A percentile compares a stretch with the other conserved stretches of the same genome.
Conservation (phyloP, 23 tunicate species). For the Botrylloides violaceus region DNA sequence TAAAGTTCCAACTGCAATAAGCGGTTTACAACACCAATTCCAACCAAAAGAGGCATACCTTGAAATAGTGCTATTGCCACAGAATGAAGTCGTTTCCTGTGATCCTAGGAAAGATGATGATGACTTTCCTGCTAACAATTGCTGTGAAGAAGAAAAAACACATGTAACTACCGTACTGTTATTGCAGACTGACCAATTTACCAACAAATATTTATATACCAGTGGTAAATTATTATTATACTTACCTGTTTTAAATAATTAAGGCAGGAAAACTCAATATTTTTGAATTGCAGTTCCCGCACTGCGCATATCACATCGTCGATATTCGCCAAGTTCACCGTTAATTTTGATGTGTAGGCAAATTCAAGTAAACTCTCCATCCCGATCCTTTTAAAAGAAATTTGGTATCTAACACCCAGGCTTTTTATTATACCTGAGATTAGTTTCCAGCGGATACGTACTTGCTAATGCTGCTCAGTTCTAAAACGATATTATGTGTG, state of each 20-base stretch:
- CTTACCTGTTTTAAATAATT: conserved; percentile 55
- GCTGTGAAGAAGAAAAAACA: conserved; percentile 11
- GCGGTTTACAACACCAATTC: no score
- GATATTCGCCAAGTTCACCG: conserved; percentile 54
- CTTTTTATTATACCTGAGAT: no score
- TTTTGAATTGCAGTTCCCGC: conserved; percentile 63
- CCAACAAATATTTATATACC: neutral
- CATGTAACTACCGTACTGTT: neutral
- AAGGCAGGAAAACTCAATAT: conserved; percentile 83
- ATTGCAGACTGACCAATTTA: neutral
- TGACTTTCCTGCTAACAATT: conserved; percentile 37
- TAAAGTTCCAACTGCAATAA: no score
- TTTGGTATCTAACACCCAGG: no score
- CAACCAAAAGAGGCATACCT: conserved; percentile 10
- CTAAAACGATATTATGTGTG: conserved; percentile 82
- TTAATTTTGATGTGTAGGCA: conserved; percentile 89
- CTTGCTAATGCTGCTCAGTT: conserved; percentile 72
- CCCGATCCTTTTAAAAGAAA: no score
- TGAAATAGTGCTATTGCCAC: conserved; percentile 61
- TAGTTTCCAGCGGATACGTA: neutral
- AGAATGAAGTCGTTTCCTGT: conserved; percentile 32
- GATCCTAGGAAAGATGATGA: neutral
- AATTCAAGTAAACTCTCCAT: conserved; percentile 79
- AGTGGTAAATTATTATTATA: neutral
- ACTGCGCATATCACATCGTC: conserved; percentile 74